phyloP scores from a whole-genome alignment of 2,888 invertebrate genomes.

The Ormyrus thymus region DNA sequence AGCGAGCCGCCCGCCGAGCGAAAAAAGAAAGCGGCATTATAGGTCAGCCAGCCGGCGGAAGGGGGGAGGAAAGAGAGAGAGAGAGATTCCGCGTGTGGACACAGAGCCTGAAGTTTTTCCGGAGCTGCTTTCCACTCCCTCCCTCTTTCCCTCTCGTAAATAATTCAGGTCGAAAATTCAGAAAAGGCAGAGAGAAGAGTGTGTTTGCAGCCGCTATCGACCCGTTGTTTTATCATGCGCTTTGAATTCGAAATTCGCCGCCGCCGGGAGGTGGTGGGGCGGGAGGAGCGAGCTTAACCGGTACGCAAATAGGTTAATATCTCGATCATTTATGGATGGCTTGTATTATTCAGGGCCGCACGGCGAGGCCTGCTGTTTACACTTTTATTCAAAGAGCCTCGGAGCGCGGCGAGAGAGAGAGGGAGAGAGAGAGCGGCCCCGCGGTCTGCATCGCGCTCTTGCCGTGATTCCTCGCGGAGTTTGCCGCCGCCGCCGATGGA shows the following conservation, averaged over 20 bases:
- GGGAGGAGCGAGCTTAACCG: neutral
- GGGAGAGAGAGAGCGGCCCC: no score
- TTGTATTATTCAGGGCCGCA: neutral
- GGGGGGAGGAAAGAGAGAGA: neutral
- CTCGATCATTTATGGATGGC: neutral
- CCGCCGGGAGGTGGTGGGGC: no score
- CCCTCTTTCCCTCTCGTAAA: neutral
- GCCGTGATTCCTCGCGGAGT: no score
- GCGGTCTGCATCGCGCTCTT: no score
- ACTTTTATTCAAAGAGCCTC: neutral
- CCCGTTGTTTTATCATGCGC: neutral
- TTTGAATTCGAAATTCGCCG: constrained; percentile 6
- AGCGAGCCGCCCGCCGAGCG: no score
- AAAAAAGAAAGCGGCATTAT: no score
- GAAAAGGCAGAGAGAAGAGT: neutral
- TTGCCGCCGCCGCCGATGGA: no score
- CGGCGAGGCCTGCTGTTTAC: neutral
- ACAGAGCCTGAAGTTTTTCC: no score
- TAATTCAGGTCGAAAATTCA: constrained; percentile 4
- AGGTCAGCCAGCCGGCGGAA: no score
- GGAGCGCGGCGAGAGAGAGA: no score
- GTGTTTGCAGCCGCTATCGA: neutral
- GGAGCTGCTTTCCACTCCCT: no score
- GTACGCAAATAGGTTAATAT: neutral
- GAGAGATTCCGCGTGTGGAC: neutral